phyloP scores from a whole-genome alignment of 2,113 vertebrate species.

The Craseonycteris thonglongyai region DNA sequence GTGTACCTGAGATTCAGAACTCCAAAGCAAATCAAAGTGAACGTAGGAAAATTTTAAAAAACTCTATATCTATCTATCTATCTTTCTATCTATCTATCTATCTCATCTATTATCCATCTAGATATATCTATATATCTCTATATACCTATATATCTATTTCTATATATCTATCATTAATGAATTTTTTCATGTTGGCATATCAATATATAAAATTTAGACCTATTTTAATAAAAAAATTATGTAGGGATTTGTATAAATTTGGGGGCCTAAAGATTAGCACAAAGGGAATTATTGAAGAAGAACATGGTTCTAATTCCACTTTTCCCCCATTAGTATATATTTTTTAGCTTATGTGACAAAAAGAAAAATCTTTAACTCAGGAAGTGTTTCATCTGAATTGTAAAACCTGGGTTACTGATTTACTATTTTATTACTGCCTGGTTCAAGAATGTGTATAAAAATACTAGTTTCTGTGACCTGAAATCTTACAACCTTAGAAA shows the following conservation, averaged over 20 bases:
- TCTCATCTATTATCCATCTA: neutral
- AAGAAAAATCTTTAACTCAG: neutral
- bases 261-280: neutral
- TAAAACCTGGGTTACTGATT: conserved; percentile 46
- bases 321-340: neutral
- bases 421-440: conserved; percentile 33
- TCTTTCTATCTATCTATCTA: neutral
- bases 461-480: neutral
- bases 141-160: neutral
- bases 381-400: conserved; percentile 15
- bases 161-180: neutral
- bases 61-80: neutral
- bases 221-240: neutral
- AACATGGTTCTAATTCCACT: neutral
- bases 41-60: neutral
- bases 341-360: neutral
- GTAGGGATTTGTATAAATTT: neutral
- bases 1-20: neutral
- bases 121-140: neutral
- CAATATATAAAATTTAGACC: neutral
- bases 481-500: neutral
- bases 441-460: neutral
- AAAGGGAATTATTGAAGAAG: neutral
- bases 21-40: neutral
- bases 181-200: neutral